Conservation (phyloP, 2,797 vertebrate species). For the Rhynchotus rufescens region DNA sequence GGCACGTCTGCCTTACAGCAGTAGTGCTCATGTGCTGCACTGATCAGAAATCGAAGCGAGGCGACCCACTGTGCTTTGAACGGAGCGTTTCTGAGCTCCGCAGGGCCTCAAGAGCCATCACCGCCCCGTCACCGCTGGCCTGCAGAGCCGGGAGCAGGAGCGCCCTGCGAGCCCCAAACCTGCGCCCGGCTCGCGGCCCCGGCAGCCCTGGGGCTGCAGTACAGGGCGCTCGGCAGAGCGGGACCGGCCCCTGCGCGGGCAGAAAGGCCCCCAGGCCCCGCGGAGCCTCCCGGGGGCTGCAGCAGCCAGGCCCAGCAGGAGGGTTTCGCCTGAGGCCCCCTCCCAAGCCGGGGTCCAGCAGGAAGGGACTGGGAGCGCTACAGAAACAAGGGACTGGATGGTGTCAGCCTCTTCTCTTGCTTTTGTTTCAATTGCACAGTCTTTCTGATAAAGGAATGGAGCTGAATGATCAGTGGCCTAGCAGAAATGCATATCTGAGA, state of each 20-base stretch:
- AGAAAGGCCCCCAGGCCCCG: too few species aligned
- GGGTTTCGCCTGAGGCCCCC: slow-evolving; percentile 31
- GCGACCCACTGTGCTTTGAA: too few species aligned
- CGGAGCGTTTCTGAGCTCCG: not conserved
- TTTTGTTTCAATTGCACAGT: not conserved
- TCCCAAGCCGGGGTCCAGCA: not conserved
- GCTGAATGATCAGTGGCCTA: not conserved
- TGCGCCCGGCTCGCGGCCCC: too few species aligned
- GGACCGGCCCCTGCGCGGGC: too few species aligned
- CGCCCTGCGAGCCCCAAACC: too few species aligned
- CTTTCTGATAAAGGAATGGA: slow-evolving; percentile 19
- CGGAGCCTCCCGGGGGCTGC: not conserved
- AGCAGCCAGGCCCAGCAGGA: not conserved
- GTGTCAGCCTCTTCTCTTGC: not conserved
- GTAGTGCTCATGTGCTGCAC: not conserved
- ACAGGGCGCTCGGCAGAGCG: too few species aligned
- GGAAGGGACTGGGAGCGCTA: slow-evolving; percentile 7
- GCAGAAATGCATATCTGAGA: not conserved
- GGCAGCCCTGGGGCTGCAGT: too few species aligned
- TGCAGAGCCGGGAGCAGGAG: too few species aligned
- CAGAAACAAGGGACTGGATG: not conserved
- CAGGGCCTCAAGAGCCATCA: too few species aligned
- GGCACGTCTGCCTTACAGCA: not conserved
- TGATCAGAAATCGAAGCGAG: not conserved
- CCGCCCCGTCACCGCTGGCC: too few species aligned